These are phyloP conservation scores for Regulus satrapa DNA, from an alignment of 2,113 vertebrate genomes.

Conservation along the genomic window DNA sequence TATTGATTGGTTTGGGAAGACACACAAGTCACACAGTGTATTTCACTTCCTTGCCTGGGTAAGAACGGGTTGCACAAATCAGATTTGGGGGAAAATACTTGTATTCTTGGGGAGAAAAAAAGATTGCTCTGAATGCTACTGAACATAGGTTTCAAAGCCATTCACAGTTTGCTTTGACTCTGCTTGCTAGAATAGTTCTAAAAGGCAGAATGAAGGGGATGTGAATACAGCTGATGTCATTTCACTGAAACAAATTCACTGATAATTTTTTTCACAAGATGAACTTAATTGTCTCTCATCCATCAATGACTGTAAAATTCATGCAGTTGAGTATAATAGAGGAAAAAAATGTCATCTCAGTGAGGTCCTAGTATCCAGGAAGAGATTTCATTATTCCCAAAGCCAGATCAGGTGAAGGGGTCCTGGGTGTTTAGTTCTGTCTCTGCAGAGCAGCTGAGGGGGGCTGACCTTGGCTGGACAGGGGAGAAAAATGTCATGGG, in stretches of 20 bases:
- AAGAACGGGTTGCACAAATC: neutral
- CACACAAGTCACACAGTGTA: neutral
- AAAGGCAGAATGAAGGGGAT: neutral
- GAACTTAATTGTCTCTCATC: neutral
- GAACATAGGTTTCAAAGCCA: neutral
- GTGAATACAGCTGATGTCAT: neutral
- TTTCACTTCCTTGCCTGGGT: constrained; percentile 15
- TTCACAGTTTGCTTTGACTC: neutral
- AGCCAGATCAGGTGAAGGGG: neutral
- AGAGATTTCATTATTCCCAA: neutral
- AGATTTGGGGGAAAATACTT: constrained; percentile 5
- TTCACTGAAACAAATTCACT: neutral
- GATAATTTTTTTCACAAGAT: neutral
- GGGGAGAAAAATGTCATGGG: neutral
- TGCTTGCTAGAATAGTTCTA: neutral
- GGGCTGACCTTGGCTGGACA: neutral
- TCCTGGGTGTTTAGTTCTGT: neutral
- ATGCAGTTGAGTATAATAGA: neutral
- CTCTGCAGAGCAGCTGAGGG: neutral
- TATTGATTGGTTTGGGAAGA: constrained; percentile 1
- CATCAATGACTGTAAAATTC: neutral
- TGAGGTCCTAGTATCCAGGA: neutral
- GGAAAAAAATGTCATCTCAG: neutral
- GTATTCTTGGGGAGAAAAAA: neutral
- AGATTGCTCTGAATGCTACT: neutral